These are phyloP conservation scores for Brachionus asplanchnoidis DNA, from an alignment of 1,140 invertebrate genomes.

Conservation along the genomic window DNA sequence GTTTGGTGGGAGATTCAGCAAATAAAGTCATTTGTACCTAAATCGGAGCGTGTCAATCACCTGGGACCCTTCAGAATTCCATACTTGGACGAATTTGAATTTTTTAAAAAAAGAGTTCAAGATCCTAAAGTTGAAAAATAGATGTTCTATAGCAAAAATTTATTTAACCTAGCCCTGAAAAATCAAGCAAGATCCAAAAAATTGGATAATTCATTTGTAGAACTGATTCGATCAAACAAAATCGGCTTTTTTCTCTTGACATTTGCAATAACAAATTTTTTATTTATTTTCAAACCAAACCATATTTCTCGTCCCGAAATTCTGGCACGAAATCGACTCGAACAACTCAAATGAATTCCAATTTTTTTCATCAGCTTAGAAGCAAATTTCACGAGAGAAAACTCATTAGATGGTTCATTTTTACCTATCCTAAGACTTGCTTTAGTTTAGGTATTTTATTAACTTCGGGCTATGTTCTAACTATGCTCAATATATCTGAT, in stretches of 20 bases:
- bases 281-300: constrained; percentile 6
- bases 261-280: not conserved
- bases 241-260: not conserved
- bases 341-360: not conserved
- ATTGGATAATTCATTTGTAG: not conserved
- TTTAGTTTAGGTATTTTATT: constrained; percentile 1
- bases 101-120: constrained; percentile 22
- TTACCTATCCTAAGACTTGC: not conserved
- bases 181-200: not conserved
- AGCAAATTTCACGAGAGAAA: constrained; percentile 3
- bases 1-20: constrained; percentile 42
- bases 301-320: constrained; percentile 6
- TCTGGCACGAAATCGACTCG: not conserved
- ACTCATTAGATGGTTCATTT: not conserved
- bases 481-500: not conserved
- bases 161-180: not conserved
- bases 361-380: not conserved
- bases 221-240: not conserved
- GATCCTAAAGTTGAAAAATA: not conserved
- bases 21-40: constrained; percentile 2
- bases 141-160: not conserved
- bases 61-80: constrained; percentile 22
- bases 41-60: constrained; percentile 25
- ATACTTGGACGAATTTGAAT: constrained; percentile 35
- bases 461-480: not conserved